Base-by-base conservation (phyloP, 2,888 invertebrate species). In the Melinaea marsaeus region DNA sequence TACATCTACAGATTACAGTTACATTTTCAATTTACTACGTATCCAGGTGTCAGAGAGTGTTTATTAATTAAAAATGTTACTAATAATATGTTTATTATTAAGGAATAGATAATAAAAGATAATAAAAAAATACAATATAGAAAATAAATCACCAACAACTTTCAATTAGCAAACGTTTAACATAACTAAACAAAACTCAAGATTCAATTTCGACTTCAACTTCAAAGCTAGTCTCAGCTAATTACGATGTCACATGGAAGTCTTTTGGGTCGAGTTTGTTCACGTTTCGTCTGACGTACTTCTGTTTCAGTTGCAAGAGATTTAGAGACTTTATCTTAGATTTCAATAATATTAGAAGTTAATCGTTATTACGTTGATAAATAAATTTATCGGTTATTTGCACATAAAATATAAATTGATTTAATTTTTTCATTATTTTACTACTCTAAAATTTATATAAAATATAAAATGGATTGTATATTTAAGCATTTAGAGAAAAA, bases 181-280 rank as follows among this genome's bases (percentile, higher is more conserved):
- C 32, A n/a, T n/a, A n/a, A n/a, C 9, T 51, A 2, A 32, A 51
- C 51, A 51, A 22, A 51, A 51, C 51, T 51, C 22, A 7, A 51
- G 51, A 51, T 32, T 22, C 48, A 46, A 46, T 22, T 22, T 48
- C 22, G 4, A 5, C n/a, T 11, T 3, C 51, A 51, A 51, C 51
- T 32, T 32, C 51, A 51, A 51, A 51, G 51, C 32, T 79, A 81
- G 83, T 85, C 84, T 79, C 65, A 73, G 85, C 86, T 88, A 88
- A 88, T 89, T 88, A 88, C 88, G 83, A 86, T 86, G 89, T 87
- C 83, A 86, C 85, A 85, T 84, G 85, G 84, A 83, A 86, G 88
- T 88, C 81, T 88, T 88, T 88, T 81, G 87, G 85, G 86, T 85
- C 82, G 81, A 86, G 82, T 87, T 88, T 85, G 84, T 85, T 86